Base-by-base conservation (phyloP, 2,888 invertebrate species). In the Schizotus pectinicornis region DNA sequence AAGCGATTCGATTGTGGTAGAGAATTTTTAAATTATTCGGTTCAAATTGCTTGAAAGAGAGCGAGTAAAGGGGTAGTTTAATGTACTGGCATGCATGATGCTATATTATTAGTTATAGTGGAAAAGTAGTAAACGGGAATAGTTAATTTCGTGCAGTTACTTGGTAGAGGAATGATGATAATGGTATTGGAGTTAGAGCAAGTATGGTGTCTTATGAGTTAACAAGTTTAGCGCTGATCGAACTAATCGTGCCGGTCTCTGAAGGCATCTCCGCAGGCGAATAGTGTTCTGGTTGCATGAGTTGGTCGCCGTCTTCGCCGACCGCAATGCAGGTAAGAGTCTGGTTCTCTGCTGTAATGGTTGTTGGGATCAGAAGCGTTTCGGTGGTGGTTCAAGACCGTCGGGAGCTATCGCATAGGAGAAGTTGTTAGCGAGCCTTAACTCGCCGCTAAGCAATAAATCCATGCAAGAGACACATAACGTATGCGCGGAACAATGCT, bases 401-500 rank as follows among this genome's bases (percentile, higher is more conserved):
- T 48, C 42, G 58, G 58, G 58, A 58, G 48, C 58, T 58, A 49
- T 58, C 52, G 41, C 57, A 57, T 57, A 57, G 47, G 48, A 51
- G 53, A 58, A 53, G 58, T 58, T 58, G 58, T 58, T 58, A 58
- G 53, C 53, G 48, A 49, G 51, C 53, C 58, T 58, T 58, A 58
- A 58, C 58, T 58, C 49, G 53, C 53, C 52, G 53, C 58, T 53
- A 43, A 58, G 58, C 58, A 53, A 58, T 58, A 58, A 58, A 58
- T 58, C 58, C 48, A 58, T 58, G 53, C 58, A 53, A 53, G 53
- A 58, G 58, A 58, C 58, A 58, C 53, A 58, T 58, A 58, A 58
- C 58, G 58, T 58, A 58, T 58, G 58, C 49, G 53, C 53, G 56
- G 52, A 56, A 46, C 58, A 61, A 52, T 58, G 48, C 59, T 43